Percentiles rank a stretch among this genome's conserved stretches.
These are phyloP conservation scores for Hermetia illucens DNA, from an alignment of 1,140 invertebrate genomes.

Conservation along the genomic window DNA sequence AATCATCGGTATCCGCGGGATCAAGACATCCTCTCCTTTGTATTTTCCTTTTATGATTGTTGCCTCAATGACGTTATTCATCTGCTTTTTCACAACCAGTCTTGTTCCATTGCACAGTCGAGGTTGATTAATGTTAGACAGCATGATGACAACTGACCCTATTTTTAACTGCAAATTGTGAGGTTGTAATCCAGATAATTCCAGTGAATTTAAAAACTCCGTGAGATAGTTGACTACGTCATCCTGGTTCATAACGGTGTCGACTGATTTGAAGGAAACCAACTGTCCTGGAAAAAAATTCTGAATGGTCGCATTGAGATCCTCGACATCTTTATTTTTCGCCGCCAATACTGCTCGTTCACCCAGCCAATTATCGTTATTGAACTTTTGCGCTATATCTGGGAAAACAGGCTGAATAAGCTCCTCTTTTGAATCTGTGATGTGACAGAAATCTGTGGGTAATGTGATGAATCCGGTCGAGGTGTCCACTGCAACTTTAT, in stretches of 20 bases:
- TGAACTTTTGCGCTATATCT: conserved; percentile 26
- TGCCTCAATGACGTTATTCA: too few relatives aligned
- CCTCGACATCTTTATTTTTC: conserved; percentile 22
- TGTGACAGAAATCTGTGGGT: conserved; percentile 16
- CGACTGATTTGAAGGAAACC: conserved; percentile 23
- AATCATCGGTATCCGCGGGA: too few relatives aligned
- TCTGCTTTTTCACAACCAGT: too few relatives aligned
- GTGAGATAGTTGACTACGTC: conserved; percentile 26
- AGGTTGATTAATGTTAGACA: neutral
- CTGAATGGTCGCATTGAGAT: conserved; percentile 20
- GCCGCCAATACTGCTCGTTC: conserved; percentile 20
- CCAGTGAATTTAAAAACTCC: too few relatives aligned
- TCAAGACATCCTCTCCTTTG: too few relatives aligned
- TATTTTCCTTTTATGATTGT: too few relatives aligned
- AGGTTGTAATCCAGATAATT: too few relatives aligned
- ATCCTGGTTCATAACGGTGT: conserved; percentile 20
- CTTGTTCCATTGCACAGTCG: neutral
- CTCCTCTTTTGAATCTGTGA: conserved; percentile 16
- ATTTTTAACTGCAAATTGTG: conserved; percentile 25
- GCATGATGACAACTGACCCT: neutral
- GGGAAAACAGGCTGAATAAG: conserved; percentile 26
- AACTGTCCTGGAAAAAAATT: conserved; percentile 14
- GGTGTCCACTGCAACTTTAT: too few relatives aligned
- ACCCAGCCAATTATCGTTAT: conserved; percentile 19
- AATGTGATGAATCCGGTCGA: conserved; percentile 21